A percentile compares a stretch with the other conserved stretches of the same genome.
Evolutionary conservation across 2,888 invertebrate species (phyloP).

Genomic region (Archaeoteleia sp.): DNA sequence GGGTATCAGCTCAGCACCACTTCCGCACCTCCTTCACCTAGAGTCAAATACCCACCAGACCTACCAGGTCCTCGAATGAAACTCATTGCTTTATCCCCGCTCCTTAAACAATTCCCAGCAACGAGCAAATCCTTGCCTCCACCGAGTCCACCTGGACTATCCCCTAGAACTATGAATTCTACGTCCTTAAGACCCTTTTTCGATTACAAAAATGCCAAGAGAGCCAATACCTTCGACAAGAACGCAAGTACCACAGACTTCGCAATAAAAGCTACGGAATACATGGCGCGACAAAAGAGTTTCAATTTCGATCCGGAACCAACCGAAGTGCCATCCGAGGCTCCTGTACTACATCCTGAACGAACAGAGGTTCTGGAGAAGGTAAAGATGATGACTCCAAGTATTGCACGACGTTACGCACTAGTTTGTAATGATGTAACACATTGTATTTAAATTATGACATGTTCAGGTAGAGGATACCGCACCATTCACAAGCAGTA

Average conservation of each 20-base stretch:
- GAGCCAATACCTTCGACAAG: slow-evolving; percentile 26
- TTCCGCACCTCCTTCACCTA: slow-evolving; percentile 86
- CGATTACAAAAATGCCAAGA: slow-evolving; percentile 48
- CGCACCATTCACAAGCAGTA: slow-evolving; percentile 9
- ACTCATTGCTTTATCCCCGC: slow-evolving; percentile 77
- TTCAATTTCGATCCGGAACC: slow-evolving; percentile 23
- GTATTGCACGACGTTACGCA: too few relatives aligned
- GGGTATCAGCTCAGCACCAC: slow-evolving; percentile 78
- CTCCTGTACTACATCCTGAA: slow-evolving; percentile 1
- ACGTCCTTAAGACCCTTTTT: slow-evolving; percentile 57
- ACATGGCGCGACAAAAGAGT: slow-evolving; percentile 16
- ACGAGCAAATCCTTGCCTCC: slow-evolving; percentile 77
- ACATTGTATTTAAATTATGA: not conserved
- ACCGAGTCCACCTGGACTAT: slow-evolving; percentile 68
- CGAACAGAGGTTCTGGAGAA: slow-evolving; percentile 37
- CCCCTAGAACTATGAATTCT: slow-evolving; percentile 62
- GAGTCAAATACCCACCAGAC: slow-evolving; percentile 83
- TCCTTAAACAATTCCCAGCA: slow-evolving; percentile 78
- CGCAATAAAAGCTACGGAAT: slow-evolving; percentile 13
- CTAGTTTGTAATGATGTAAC: not conserved
- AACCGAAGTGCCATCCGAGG: slow-evolving; percentile 16
- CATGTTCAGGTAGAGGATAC: slow-evolving; percentile 17
- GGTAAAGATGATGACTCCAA: too few relatives aligned
- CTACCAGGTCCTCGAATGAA: slow-evolving; percentile 81
- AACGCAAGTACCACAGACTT: slow-evolving; percentile 32